Base-by-base conservation (phyloP, 1,140 invertebrate genomes). In the Drosophila willistoni region DNA sequence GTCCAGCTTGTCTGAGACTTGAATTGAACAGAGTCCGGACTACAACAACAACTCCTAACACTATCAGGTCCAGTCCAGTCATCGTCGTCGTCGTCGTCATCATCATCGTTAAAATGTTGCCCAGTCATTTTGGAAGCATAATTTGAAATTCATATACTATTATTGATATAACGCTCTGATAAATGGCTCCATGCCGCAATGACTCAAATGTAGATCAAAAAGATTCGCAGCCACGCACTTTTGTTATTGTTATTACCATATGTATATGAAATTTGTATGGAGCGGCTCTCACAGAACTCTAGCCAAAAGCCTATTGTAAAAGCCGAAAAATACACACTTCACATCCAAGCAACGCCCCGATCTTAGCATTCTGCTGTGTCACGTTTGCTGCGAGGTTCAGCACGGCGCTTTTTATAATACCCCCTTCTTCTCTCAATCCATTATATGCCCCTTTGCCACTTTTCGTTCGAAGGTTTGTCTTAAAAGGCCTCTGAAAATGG, bases 91-190 rank as follows among this genome's bases (percentile, higher is more conserved):
- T 39, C 33, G 14, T 59, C 33, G 14, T 39, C 33, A 25, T 59
- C 33, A 59, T 36, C 29, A 33, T 56, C 13, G 42, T 29, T 10
- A 39, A 55, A 68, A 54, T 73, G 55, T 22, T 84, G 84, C 34
- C 71, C 17, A 77, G 64, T 87, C 85, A 89, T 33, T 29, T 34
- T 51, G 60, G 29, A 55, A 44, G 76, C 55, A 79, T 78, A 57
- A 80, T 71, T 67, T 73, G 77, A 73, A 78, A 78, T 74, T 80
- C 77, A 89, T 83, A 89, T 71, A 80, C 77, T 80, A 67, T 73
- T 84, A 87, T 87, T 84, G 85, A 89, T 87, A 81, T 84, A 82
- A 81, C 65, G 73, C 85, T 74, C 84, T 81, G 84, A 87, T 87
- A 87, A 87, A 83, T 80, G 57, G 66, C 70, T 56, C 36, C 41